Conservation (phyloP, 2,113 vertebrate species). For the Plestiodon gilberti region DNA sequence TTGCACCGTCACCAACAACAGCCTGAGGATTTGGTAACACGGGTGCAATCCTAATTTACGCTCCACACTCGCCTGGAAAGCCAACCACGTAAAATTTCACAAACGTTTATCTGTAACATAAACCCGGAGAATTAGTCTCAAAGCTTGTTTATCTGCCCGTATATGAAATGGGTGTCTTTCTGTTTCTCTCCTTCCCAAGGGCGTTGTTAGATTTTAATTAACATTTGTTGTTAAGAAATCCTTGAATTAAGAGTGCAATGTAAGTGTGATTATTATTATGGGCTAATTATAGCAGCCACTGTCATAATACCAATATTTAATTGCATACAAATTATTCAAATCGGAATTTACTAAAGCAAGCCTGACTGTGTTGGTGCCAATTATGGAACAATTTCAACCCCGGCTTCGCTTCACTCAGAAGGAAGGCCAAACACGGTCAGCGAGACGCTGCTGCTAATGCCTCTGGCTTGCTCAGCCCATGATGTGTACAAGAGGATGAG, state of each 20-base stretch:
- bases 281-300: conserved; percentile 17
- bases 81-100: neutral
- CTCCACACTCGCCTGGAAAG: neutral
- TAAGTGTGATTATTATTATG: neutral
- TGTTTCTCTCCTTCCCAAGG: neutral
- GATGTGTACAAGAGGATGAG: neutral
- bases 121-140: conserved; percentile 3
- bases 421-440: neutral
- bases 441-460: neutral
- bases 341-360: conserved; percentile 8
- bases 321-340: neutral
- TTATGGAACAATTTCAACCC: neutral
- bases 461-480: neutral
- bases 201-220: conserved; percentile 39
- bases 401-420: neutral
- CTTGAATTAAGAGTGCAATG: conserved; percentile 30
- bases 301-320: neutral
- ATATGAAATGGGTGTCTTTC: conserved; percentile 25
- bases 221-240: conserved; percentile 42
- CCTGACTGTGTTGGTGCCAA: neutral
- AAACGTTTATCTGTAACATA: conserved; percentile 16
- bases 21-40: neutral
- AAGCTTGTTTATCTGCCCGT: conserved; percentile 19
- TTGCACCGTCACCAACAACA: neutral
- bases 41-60: conserved; percentile 6